Percentiles rank a stretch among this genome's conserved stretches.
Evolutionary conservation across 1,140 invertebrate genomes (phyloP).

Genomic region (Bombus waltoni): DNA sequence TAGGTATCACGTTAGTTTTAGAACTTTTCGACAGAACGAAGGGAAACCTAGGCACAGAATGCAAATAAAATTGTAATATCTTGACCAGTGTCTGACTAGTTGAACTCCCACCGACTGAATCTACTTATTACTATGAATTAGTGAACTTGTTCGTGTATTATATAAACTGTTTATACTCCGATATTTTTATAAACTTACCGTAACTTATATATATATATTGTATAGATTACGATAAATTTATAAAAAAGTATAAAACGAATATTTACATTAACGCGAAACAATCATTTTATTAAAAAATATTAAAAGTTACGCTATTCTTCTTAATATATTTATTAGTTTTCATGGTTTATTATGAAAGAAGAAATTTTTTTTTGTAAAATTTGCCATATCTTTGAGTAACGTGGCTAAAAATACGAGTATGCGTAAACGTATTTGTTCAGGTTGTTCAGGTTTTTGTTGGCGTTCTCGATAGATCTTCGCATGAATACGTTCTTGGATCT

Average conservation of each 20-base stretch:
- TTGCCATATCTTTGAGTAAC: background rate
- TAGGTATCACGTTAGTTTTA: too few relatives aligned
- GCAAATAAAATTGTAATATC: too few relatives aligned
- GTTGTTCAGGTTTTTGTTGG: background rate
- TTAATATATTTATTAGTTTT: too few relatives aligned
- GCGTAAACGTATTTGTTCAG: background rate
- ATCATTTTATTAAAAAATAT: background rate
- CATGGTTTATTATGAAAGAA: too few relatives aligned
- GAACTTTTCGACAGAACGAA: too few relatives aligned
- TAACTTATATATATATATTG: too few relatives aligned
- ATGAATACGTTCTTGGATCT: background rate
- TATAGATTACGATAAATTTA: background rate
- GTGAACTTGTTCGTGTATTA: background rate
- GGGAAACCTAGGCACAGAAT: too few relatives aligned
- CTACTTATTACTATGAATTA: background rate
- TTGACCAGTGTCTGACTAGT: background rate
- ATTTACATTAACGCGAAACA: background rate
- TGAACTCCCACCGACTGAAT: background rate
- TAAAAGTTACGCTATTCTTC: background rate
- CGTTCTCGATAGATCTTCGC: too few relatives aligned
- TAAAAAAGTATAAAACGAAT: background rate
- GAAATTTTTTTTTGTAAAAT: background rate
- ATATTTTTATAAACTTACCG: too few relatives aligned
- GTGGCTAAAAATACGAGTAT: too few relatives aligned
- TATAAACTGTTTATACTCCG: background rate